A percentile compares a stretch with the other conserved stretches of the same genome.
These are phyloP conservation scores for Acrossocheilus fasciatus DNA, from an alignment of 2,797 vertebrate genomes.

Conservation along the genomic window DNA sequence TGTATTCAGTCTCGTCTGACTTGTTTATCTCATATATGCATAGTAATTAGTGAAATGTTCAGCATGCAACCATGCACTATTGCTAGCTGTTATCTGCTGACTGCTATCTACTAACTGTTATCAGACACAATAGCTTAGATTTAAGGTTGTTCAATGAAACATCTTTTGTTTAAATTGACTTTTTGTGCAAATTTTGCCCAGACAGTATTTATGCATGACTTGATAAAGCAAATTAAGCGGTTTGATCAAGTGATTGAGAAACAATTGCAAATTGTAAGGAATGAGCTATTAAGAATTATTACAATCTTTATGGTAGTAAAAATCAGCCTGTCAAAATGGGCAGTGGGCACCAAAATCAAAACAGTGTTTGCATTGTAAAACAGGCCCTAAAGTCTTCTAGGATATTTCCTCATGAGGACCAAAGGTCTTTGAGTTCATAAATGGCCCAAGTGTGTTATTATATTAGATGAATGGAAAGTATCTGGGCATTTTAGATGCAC, in stretches of 20 bases:
- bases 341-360: background rate
- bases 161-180: background rate
- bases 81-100: background rate
- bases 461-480: constrained; percentile 4
- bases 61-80: background rate
- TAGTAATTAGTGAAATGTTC: background rate
- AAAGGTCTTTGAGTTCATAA: constrained; percentile 8
- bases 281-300: background rate
- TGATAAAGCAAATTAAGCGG: background rate
- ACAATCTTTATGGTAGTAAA: background rate
- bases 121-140: background rate
- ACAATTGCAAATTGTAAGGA: background rate
- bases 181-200: background rate
- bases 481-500: background rate
- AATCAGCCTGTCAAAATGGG: background rate
- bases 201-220: background rate
- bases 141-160: background rate
- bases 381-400: background rate
- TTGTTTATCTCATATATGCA: background rate
- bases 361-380: background rate
- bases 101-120: background rate
- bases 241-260: background rate
- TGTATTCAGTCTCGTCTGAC: background rate
- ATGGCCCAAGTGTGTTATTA: background rate
- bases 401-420: background rate